These are phyloP conservation scores for Halesus radiatus DNA, from an alignment of 1,140 invertebrate genomes.

Conservation along the genomic window DNA sequence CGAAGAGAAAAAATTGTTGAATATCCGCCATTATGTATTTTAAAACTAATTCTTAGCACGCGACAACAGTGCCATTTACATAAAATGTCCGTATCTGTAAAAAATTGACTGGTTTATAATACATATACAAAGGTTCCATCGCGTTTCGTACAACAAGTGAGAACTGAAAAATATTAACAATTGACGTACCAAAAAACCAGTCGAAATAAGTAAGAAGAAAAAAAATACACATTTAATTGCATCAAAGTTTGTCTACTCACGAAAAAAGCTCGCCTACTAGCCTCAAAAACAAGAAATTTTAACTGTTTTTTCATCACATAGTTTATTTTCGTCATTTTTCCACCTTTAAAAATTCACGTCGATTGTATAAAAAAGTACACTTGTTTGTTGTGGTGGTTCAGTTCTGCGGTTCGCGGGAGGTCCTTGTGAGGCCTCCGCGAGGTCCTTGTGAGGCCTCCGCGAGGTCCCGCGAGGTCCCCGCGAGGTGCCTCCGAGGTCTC, in stretches of 20 bases:
- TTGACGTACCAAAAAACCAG: conserved; percentile 32
- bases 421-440: no score
- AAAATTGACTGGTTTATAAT: conserved; percentile 36
- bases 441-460: not conserved
- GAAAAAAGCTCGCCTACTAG: conserved; percentile 35
- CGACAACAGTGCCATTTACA: conserved; percentile 28
- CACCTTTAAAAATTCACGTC: conserved; percentile 10
- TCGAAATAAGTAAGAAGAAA: conserved; percentile 10
- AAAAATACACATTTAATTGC: conserved; percentile 24
- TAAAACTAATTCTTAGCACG: conserved; percentile 37
- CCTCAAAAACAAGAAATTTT: conserved; percentile 1
- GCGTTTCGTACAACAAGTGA: conserved; percentile 20
- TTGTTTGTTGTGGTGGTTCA: conserved; percentile 9
- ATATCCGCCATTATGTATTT: conserved; percentile 40
- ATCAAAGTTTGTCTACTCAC: conserved; percentile 33
- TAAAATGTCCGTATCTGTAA: conserved; percentile 20
- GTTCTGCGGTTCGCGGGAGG: not conserved
- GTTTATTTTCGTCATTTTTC: conserved; percentile 15
- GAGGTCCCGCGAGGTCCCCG: conserved; percentile 10
- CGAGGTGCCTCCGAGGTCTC: not conserved
- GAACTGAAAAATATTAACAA: conserved; percentile 34
- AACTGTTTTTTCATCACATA: not conserved
- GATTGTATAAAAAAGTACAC: conserved; percentile 34
- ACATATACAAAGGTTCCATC: conserved; percentile 27
- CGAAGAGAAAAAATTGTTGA: conserved; percentile 43